Evolutionary conservation across 2,797 vertebrate species (phyloP).

Genomic region (Halcyon chelicuti): DNA sequence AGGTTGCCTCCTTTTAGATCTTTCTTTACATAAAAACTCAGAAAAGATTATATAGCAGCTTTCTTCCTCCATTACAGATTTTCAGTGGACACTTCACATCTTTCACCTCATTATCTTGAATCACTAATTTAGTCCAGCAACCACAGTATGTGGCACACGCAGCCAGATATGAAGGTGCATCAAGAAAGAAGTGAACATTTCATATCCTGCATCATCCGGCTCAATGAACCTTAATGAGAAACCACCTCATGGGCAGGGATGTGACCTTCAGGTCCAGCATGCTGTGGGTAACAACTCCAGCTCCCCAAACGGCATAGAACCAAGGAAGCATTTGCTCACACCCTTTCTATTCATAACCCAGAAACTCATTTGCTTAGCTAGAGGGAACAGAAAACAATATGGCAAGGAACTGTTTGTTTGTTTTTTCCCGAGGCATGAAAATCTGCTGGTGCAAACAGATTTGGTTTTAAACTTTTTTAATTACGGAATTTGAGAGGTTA

Average conservation of each 20-base stretch:
- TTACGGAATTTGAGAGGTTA: neutral
- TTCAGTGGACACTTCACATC: neutral
- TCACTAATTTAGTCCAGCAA: neutral
- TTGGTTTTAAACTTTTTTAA: neutral
- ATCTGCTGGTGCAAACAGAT: neutral
- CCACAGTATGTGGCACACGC: fast-evolving
- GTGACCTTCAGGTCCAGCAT: neutral
- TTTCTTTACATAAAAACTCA: neutral
- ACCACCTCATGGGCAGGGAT: neutral
- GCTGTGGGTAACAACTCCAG: neutral
- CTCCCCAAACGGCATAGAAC: neutral
- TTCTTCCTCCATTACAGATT: neutral
- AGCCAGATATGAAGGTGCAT: neutral
- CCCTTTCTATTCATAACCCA: neutral
- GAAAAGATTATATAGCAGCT: neutral
- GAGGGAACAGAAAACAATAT: neutral
- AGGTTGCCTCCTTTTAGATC: neutral
- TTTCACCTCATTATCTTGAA: neutral
- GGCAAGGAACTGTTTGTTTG: neutral
- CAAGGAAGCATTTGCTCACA: neutral
- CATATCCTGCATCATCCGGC: neutral
- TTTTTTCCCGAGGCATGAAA: neutral
- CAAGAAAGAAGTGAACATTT: neutral
- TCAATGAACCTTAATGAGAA: neutral
- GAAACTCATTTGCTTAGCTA: constrained; percentile 4